Evolutionary conservation across 1,140 invertebrate species (phyloP).

Genomic region (Drosophila busckii): DNA sequence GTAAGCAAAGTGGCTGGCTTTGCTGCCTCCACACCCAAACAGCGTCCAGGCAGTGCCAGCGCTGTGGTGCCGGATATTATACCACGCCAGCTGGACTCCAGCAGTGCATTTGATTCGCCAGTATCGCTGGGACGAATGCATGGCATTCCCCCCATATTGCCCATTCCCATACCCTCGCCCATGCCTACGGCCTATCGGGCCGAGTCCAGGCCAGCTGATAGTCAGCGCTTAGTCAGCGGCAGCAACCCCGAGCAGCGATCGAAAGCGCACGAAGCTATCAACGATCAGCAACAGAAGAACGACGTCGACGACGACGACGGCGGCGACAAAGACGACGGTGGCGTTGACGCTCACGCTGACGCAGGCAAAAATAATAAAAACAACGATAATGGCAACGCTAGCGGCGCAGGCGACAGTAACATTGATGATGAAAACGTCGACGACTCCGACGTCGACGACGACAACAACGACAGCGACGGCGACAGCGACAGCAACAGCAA

Average conservation of each 20-base stretch:
- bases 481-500: conserved; percentile 16
- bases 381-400: conserved; percentile 13
- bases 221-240: conserved; percentile 19
- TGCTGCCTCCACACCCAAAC: conserved; percentile 53
- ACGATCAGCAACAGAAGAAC: conserved; percentile 17
- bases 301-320: conserved; percentile 8
- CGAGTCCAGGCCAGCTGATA: too few species aligned
- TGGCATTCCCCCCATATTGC: too few species aligned
- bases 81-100: conserved; percentile 35
- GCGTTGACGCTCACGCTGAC: too few species aligned
- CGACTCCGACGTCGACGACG: conserved; percentile 8
- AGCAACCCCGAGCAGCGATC: conserved; percentile 7
- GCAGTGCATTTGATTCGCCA: conserved; percentile 34
- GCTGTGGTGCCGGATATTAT: conserved; percentile 49
- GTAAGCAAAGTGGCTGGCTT: conserved; percentile 13
- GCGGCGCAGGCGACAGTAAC: conserved; percentile 5
- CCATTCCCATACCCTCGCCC: too few species aligned
- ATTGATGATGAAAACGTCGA: conserved; percentile 1
- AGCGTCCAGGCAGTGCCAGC: conserved; percentile 7
- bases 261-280: conserved; percentile 16
- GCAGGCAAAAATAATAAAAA: too few species aligned
- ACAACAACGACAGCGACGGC: conserved; percentile 3
- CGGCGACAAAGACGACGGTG: conserved; percentile 3
- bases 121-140: conserved; percentile 49
- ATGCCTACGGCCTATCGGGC: too few species aligned